Evolutionary conservation across 2,113 vertebrate genomes (phyloP).

Genomic region (Alouatta palliata): DNA sequence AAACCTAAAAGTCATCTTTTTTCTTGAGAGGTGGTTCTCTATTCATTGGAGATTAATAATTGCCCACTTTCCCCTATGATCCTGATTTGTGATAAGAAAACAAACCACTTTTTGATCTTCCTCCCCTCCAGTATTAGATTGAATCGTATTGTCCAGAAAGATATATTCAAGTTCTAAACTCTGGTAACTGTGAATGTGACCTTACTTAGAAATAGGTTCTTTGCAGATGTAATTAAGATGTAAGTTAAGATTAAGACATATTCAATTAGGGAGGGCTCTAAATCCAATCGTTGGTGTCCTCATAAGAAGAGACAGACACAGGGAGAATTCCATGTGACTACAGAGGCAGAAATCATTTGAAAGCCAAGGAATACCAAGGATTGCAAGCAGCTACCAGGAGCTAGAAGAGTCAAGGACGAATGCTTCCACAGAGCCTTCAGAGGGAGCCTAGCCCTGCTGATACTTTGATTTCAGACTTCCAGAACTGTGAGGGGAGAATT

Average conservation of each 20-base stretch:
- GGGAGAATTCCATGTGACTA: not conserved
- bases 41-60: constrained; percentile 58
- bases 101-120: constrained; percentile 74
- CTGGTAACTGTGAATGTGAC: not conserved
- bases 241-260: not conserved
- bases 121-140: not conserved
- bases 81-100: constrained; percentile 73
- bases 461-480: not conserved
- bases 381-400: not conserved
- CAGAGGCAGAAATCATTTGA: not conserved
- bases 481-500: not conserved
- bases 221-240: not conserved
- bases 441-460: not conserved
- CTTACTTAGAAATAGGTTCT: not conserved
- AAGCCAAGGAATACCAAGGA: not conserved
- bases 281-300: not conserved
- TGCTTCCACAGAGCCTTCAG: not conserved
- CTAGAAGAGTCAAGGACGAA: not conserved
- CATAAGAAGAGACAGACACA: not conserved
- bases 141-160: not conserved
- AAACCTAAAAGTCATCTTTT: not conserved
- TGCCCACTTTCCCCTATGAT: constrained; percentile 48
- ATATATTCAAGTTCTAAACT: not conserved
- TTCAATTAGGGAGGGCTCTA: not conserved
- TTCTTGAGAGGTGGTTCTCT: constrained; percentile 24